Base-by-base conservation (phyloP, 2,888 invertebrate genomes). In the Ypsolopha sequella region DNA sequence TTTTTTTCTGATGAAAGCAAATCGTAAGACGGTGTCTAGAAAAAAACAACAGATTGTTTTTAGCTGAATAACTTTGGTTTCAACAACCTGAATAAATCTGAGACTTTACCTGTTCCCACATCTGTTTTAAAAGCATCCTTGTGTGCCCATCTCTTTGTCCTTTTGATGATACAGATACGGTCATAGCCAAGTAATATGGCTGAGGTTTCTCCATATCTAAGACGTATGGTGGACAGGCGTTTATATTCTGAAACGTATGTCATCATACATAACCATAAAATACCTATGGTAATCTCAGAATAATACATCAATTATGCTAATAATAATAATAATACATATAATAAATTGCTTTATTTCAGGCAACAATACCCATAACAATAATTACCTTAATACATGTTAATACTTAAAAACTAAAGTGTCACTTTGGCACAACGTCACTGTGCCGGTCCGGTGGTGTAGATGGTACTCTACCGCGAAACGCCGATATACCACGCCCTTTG, bases 91-190 rank as follows among this genome's bases (percentile, higher is more conserved):
- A n/a, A 39, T 39, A 39, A 39, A 39, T 10, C n/a, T 6, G 10
- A 39, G 3, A 9, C n/a, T 47, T 24, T 63, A 80, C 85, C 73
- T 78, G 77, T 58, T 81, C 78, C 81, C 81, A 84, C 74, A 82
- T 74, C 64, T 85, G 78, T 41, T 66, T 80, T 36, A 82, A 53
- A 6, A 75, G 56, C 78, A 84, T 76, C 56, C 84, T 71, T 0
- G 79, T 66, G 44, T 68, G 73, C 1, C 84, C 85, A 55, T 86
- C 86, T 0, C 85, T 70, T 57, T 85, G 86, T 0, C 85, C 85
- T 58, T 79, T 76, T 0, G 85, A 79, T 1, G 76, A 80, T 54
- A 85, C 65, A 0, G 84, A 70, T 1, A 85, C 68, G 0, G 82
- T 70, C 66, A 82, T 61, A 3, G 81, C 68, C 45, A 86, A 61